Conservation (phyloP, 1,140 invertebrate genomes). For the Harpegnathos saltator region DNA sequence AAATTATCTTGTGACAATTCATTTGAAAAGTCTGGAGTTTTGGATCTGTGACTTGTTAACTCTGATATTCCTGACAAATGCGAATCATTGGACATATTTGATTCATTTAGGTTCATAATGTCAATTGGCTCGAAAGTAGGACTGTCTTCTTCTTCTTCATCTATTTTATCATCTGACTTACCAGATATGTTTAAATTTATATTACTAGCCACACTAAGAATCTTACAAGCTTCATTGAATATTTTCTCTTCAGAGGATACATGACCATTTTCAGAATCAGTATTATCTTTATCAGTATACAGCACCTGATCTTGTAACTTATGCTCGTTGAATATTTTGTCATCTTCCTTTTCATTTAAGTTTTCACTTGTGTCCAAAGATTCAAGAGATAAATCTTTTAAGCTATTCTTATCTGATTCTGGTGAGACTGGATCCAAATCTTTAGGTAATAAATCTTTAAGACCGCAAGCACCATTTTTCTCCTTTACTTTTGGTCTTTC, state of each 20-base stretch:
- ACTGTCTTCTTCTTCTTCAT: constrained; percentile 88
- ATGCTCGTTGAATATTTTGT: constrained; percentile 51
- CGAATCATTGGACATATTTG: constrained; percentile 86
- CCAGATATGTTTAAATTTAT: constrained; percentile 78
- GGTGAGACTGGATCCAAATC: constrained; percentile 93
- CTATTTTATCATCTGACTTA: constrained; percentile 86
- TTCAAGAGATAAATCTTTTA: constrained; percentile 82
- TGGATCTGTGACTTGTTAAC: constrained; percentile 85
- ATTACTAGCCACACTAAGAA: constrained; percentile 65
- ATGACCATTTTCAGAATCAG: constrained; percentile 58
- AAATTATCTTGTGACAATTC: constrained; percentile 82
- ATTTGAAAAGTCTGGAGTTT: constrained; percentile 81
- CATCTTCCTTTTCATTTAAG: constrained; percentile 63
- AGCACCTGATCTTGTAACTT: constrained; percentile 28
- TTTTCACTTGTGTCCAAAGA: constrained; percentile 69
- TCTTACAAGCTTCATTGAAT: constrained; percentile 44
- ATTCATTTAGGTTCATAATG: constrained; percentile 84
- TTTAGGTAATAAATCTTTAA: constrained; percentile 89
- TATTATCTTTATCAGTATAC: constrained; percentile 48
- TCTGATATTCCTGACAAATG: constrained; percentile 88
- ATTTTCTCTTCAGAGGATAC: constrained; percentile 57
- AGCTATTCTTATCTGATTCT: constrained; percentile 88
- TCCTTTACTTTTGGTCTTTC: constrained; percentile 87
- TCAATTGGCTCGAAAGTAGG: constrained; percentile 89
- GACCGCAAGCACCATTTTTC: constrained; percentile 83